Evolutionary conservation across 2,888 invertebrate genomes (phyloP).

Genomic region (Aplocera efformata): DNA sequence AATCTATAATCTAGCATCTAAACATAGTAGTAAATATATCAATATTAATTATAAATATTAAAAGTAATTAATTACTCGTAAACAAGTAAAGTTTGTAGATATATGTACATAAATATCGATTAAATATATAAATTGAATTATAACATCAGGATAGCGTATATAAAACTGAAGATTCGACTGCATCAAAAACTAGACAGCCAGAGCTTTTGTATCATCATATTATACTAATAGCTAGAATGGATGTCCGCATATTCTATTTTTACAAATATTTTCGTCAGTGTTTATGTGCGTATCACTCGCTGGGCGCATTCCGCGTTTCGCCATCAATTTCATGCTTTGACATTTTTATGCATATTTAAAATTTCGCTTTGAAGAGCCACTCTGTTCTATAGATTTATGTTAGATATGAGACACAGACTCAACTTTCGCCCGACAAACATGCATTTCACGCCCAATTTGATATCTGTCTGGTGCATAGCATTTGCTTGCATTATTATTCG

Average conservation of each 20-base stretch:
- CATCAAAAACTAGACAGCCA: no score
- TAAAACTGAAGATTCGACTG: no score
- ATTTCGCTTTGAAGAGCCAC: constrained; percentile 70
- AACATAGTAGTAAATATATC: no score
- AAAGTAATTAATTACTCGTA: no score
- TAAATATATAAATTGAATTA: no score
- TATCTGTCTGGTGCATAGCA: constrained; percentile 6
- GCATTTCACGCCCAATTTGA: constrained; percentile 17
- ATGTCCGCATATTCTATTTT: constrained; percentile 65
- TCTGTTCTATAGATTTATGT: constrained; percentile 57
- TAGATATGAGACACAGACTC: constrained; percentile 43
- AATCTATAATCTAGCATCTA: no score
- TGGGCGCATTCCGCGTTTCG: constrained; percentile 54
- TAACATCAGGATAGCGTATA: no score
- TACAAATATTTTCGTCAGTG: constrained; percentile 64
- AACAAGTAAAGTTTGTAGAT: no score
- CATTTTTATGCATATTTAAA: constrained; percentile 78
- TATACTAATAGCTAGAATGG: constrained; percentile 23
- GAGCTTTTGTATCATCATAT: constrained; percentile 7
- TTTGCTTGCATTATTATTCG: constrained; percentile 8
- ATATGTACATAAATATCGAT: no score
- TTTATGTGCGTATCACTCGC: constrained; percentile 61
- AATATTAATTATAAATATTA: no score
- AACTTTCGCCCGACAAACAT: constrained; percentile 17
- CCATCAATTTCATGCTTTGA: constrained; percentile 71